Evolutionary conservation across 1,140 invertebrate species (phyloP).

Genomic region (Drosophila elegans): DNA sequence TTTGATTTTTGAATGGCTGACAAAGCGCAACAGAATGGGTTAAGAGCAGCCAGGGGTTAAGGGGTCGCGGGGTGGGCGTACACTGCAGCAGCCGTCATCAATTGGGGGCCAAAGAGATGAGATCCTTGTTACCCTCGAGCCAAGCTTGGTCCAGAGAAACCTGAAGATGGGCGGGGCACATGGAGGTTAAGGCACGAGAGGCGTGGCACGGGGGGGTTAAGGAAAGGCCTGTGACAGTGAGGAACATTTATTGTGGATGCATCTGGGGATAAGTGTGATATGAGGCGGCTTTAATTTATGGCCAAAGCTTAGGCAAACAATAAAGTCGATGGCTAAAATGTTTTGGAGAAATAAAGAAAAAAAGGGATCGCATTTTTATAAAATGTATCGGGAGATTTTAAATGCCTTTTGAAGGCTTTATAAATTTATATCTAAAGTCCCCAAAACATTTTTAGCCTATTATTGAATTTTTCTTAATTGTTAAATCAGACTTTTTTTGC

Average conservation of each 20-base stretch:
- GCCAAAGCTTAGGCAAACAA: not conserved
- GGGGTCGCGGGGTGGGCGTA: slow-evolving; percentile 2
- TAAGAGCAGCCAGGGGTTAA: slow-evolving; percentile 8
- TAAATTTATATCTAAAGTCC: too few species aligned
- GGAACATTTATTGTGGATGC: slow-evolving; percentile 51
- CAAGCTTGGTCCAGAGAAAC: slow-evolving; percentile 12
- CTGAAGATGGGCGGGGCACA: slow-evolving; percentile 23
- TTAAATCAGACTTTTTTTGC: too few species aligned
- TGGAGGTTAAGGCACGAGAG: not conserved
- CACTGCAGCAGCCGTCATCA: slow-evolving; percentile 41
- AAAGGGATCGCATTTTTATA: not conserved
- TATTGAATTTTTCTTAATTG: too few species aligned
- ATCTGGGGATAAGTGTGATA: slow-evolving; percentile 45
- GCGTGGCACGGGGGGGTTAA: too few species aligned
- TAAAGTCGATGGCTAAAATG: not conserved
- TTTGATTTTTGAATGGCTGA: slow-evolving; percentile 53
- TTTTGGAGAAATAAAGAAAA: not conserved
- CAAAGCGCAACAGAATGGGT: slow-evolving; percentile 58
- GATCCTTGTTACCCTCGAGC: slow-evolving; percentile 39
- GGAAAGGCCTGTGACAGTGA: slow-evolving; percentile 31
- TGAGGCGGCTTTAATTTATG: slow-evolving; percentile 28
- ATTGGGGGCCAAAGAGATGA: slow-evolving; percentile 8
- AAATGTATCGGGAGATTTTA: too few species aligned
- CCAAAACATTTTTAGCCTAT: too few species aligned
- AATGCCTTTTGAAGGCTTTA: too few species aligned